These are phyloP conservation scores for Drosophila phalerata DNA, from an alignment of 2,888 invertebrate genomes.

Conservation along the genomic window DNA sequence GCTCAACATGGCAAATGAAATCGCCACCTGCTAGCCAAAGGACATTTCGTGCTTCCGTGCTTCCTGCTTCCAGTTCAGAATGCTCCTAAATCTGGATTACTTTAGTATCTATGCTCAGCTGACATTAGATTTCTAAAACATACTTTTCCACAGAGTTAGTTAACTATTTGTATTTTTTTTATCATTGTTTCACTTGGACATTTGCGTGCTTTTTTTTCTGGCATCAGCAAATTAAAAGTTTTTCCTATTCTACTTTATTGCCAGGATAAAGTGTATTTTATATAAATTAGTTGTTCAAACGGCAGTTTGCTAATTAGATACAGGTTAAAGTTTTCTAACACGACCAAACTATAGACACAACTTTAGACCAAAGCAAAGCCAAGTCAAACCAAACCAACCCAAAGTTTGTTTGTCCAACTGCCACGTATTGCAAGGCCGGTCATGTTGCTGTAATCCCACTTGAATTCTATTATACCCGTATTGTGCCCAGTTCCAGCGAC, in stretches of 20 bases:
- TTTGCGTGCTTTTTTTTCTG: constrained; percentile 50
- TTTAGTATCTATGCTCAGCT: background rate
- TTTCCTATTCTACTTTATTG: constrained; percentile 45
- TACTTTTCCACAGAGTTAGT: constrained; percentile 2
- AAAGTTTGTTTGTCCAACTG: constrained; percentile 30
- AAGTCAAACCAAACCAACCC: constrained; percentile 18
- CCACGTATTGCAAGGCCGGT: background rate
- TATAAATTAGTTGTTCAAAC: constrained; percentile 59
- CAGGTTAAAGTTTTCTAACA: constrained; percentile 54
- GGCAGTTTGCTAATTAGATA: constrained; percentile 70
- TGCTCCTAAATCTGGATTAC: background rate
- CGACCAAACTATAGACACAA: constrained; percentile 18
- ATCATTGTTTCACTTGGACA: background rate
- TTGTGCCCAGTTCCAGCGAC: constrained; percentile 53
- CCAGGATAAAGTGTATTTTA: constrained; percentile 53
- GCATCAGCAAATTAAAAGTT: constrained; percentile 71
- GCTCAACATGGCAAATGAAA: constrained; percentile 48
- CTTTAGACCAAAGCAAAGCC: constrained; percentile 30
- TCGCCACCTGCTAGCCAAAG: constrained; percentile 34
- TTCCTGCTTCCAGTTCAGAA: background rate
- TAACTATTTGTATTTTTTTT: background rate
- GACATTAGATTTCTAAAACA: background rate
- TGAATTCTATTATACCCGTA: constrained; percentile 47
- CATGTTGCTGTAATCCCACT: constrained; percentile 40
- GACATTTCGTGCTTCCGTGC: background rate